Evolutionary conservation across 2,113 vertebrate species (phyloP).

Genomic region (western clawed frog (Xenopus tropicalis)): UCB_Xtro_10.0 CM004444.2:53412001-53412500

Average conservation of each 20-base stretch:
- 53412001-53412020: too few relatives aligned
- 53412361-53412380: rapidly evolving
- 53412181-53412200: constrained; percentile 52
- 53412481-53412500: too few relatives aligned
- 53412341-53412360: background rate
- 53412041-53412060: too few relatives aligned
- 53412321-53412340: background rate
- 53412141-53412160: constrained; percentile 45
- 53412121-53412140: too few relatives aligned
- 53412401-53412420: too few relatives aligned
- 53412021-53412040: too few relatives aligned
- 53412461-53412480: too few relatives aligned
- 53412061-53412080: too few relatives aligned
- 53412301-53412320: constrained; percentile 53
- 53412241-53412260: constrained; percentile 64
- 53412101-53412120: too few relatives aligned
- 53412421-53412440: too few relatives aligned
- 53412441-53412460: too few relatives aligned
- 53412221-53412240: constrained; percentile 61
- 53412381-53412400: background rate
- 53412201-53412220: constrained; percentile 58
- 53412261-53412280: constrained; percentile 60
- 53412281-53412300: constrained; percentile 61
- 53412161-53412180: constrained; percentile 54
- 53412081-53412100: too few relatives aligned